These are phyloP conservation scores for Gymnobelideus leadbeateri DNA, from an alignment of 2,113 vertebrate genomes.

Conservation along the genomic window DNA sequence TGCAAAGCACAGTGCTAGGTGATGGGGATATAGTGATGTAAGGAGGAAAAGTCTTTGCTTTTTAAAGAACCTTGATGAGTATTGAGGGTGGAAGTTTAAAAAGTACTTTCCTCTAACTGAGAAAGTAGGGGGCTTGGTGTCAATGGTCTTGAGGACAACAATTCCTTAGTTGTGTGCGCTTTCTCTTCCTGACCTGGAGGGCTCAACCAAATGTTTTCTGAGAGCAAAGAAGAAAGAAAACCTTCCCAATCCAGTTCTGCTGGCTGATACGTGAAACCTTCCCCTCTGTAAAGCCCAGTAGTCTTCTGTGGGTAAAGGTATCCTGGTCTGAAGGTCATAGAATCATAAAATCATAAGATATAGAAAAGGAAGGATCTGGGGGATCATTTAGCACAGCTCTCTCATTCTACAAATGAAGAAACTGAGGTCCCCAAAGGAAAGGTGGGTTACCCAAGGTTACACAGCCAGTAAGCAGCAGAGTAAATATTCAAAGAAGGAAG, in stretches of 20 bases:
- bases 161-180: not conserved
- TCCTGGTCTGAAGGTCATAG: not conserved
- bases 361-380: not conserved
- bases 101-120: not conserved
- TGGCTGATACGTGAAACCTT: not conserved
- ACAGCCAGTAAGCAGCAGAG: not conserved
- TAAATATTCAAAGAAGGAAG: not conserved
- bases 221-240: not conserved
- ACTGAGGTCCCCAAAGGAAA: not conserved
- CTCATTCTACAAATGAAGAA: constrained; percentile 14
- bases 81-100: not conserved
- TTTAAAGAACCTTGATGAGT: not conserved
- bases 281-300: not conserved
- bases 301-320: not conserved
- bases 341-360: not conserved
- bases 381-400: not conserved
- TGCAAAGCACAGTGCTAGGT: not conserved
- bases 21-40: not conserved
- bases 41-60: not conserved
- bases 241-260: not conserved
- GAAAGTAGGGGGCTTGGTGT: not conserved
- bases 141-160: not conserved
- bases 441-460: not conserved
- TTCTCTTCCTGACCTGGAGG: not conserved
- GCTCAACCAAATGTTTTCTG: not conserved